Percentiles rank a stretch among this genome's conserved stretches.
Conservation (phyloP, 2,888 invertebrate genomes). For the Philhelius pedissequus region DNA sequence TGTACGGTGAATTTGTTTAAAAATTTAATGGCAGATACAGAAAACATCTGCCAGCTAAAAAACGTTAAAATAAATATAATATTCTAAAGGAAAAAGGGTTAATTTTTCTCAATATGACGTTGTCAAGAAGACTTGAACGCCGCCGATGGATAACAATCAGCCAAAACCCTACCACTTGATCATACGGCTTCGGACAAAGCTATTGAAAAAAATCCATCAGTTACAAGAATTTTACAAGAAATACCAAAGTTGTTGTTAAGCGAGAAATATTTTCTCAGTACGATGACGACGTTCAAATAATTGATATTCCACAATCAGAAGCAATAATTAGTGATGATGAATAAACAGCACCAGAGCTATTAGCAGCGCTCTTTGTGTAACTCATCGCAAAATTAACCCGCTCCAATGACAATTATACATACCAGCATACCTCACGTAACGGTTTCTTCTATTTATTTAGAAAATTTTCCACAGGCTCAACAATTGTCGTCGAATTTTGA, state of each 20-base stretch:
- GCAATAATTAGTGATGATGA: constrained; percentile 50
- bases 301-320: constrained; percentile 36
- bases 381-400: neutral
- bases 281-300: constrained; percentile 31
- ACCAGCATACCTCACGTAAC: neutral
- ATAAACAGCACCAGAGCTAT: constrained; percentile 42
- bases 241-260: constrained; percentile 4
- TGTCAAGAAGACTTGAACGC: too few species aligned
- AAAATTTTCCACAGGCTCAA: constrained; percentile 35
- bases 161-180: too few species aligned
- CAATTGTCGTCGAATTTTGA: constrained; percentile 23
- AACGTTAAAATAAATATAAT: too few species aligned
- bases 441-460: neutral
- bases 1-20: too few species aligned
- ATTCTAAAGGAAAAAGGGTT: too few species aligned
- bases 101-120: too few species aligned
- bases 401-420: neutral
- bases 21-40: too few species aligned
- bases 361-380: constrained; percentile 26
- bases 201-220: too few species aligned
- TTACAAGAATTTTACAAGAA: too few species aligned
- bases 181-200: too few species aligned
- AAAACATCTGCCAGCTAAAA: too few species aligned
- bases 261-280: constrained; percentile 11
- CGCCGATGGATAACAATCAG: too few species aligned